Percentiles rank a stretch among this genome's conserved stretches.
Evolutionary conservation across 2,113 vertebrate species (phyloP).

Genomic region (Muntiacus reevesi): DNA sequence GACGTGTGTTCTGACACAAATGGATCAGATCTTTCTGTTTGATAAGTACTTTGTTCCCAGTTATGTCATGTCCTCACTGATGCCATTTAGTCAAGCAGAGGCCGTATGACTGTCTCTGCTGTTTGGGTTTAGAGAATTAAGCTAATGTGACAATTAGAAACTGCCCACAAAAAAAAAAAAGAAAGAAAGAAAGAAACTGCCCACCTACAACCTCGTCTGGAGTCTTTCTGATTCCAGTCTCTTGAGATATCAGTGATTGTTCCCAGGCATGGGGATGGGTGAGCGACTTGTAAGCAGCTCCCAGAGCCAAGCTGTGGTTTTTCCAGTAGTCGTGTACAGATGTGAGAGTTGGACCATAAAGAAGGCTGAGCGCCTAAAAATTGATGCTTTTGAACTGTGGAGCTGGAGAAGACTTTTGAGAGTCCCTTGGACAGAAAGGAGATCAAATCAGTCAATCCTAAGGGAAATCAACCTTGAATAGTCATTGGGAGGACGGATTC

Average conservation of each 20-base stretch:
- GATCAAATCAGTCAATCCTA: neutral
- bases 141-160: neutral
- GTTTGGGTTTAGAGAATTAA: neutral
- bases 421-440: neutral
- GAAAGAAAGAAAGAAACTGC: neutral
- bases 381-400: neutral
- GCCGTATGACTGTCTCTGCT: neutral
- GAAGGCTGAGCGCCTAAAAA: neutral
- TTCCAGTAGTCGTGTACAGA: neutral
- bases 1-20: neutral
- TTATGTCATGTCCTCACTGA: neutral
- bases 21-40: neutral
- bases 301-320: neutral
- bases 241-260: neutral
- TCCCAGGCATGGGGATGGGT: rapidly evolving
- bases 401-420: neutral
- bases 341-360: neutral
- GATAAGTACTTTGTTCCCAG: neutral
- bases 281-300: neutral
- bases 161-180: too few relatives aligned
- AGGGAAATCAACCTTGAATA: neutral
- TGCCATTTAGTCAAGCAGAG: neutral
- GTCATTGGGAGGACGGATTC: neutral
- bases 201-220: too few relatives aligned
- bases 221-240: neutral